phyloP scores from a whole-genome alignment of 2,113 vertebrate species.

The Limnothrissa miodon region DNA sequence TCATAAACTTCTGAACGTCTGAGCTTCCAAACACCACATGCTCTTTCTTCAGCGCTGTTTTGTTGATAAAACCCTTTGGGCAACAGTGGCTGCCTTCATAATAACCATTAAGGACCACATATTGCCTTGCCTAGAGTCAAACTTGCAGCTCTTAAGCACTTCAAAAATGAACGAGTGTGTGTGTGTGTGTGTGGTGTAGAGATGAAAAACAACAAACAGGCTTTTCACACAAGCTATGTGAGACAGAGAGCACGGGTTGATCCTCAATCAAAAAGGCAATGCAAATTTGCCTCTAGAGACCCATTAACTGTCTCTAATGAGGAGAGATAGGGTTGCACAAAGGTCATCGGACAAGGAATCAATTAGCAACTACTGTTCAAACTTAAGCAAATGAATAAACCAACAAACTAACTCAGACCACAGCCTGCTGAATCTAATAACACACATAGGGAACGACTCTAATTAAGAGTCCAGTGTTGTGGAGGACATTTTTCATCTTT shows the following conservation, averaged over 20 bases:
- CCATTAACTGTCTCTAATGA: conserved; percentile 16
- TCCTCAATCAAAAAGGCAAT: not conserved
- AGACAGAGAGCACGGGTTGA: not conserved
- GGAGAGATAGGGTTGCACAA: conserved; percentile 1
- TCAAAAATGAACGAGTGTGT: not conserved
- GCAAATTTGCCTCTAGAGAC: not conserved
- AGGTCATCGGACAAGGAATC: not conserved
- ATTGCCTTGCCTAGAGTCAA: not conserved
- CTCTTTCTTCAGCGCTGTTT: not conserved
- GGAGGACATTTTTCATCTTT: not conserved
- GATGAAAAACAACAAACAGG: not conserved
- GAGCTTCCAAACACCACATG: not conserved
- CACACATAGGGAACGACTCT: not conserved
- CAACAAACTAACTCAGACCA: not conserved
- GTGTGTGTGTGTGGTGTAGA: not conserved
- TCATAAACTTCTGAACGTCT: not conserved
- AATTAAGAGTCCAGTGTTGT: not conserved
- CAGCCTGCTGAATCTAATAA: not conserved
- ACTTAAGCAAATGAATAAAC: not conserved
- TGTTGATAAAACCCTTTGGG: not conserved
- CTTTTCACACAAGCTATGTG: not conserved
- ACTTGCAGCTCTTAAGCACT: not conserved
- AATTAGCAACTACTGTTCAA: not conserved
- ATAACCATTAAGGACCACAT: not conserved
- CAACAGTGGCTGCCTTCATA: not conserved